Conservation (phyloP, 2,888 invertebrate genomes). For the Archaeoteleia sp. region DNA sequence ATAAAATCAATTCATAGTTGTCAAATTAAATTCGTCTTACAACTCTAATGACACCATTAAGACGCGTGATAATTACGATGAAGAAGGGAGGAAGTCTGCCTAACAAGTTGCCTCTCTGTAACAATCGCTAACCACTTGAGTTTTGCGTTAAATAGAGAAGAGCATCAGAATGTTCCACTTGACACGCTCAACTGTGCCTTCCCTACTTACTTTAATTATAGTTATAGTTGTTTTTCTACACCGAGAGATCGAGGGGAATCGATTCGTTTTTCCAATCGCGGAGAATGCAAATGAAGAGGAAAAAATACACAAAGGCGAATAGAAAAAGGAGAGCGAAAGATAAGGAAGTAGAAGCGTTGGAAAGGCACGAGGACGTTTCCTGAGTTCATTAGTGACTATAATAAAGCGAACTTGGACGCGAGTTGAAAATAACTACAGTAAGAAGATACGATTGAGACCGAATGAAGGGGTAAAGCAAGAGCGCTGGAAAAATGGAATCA, state of each 20-base stretch:
- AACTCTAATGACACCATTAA: conserved; percentile 45
- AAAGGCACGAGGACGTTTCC: conserved; percentile 56
- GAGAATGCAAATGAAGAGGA: conserved; percentile 37
- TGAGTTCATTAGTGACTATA: conserved; percentile 69
- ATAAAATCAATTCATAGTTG: conserved; percentile 45
- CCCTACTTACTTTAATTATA: conserved; percentile 46
- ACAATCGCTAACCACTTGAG: conserved; percentile 43
- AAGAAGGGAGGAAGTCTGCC: conserved; percentile 37
- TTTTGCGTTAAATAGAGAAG: conserved; percentile 37
- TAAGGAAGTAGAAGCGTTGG: conserved; percentile 48
- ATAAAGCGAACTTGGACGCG: conserved; percentile 61
- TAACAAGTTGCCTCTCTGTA: conserved; percentile 42
- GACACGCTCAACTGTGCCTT: conserved; percentile 44
- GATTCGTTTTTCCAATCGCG: conserved; percentile 62
- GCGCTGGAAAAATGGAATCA: conserved; percentile 66
- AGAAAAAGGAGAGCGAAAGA: conserved; percentile 23
- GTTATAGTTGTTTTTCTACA: conserved; percentile 28
- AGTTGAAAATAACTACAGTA: conserved; percentile 19
- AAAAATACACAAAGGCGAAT: conserved; percentile 30
- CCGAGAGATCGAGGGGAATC: conserved; percentile 53
- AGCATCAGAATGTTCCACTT: conserved; percentile 44
- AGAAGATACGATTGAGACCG: conserved; percentile 24
- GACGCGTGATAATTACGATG: conserved; percentile 44
- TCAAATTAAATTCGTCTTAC: conserved; percentile 39
- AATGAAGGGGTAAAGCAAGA: conserved; percentile 30